Percentiles rank a stretch among this genome's conserved stretches.
Evolutionary conservation across 2,888 invertebrate genomes (phyloP).

Genomic region (Rhingia campestris): DNA sequence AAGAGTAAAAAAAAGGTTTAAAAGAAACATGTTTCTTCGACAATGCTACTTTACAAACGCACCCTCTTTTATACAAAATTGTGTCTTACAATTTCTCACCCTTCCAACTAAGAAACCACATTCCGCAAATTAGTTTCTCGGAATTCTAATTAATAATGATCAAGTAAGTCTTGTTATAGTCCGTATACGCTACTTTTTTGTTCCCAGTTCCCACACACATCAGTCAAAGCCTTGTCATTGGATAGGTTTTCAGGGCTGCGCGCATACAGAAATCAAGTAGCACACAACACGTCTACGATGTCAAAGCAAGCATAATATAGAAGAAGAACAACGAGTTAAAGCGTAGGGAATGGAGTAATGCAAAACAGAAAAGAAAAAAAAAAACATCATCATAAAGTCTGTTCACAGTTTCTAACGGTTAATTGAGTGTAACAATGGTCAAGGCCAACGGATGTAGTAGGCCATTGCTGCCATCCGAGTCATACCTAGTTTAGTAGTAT

Average conservation of each 20-base stretch:
- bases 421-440: constrained; percentile 68
- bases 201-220: constrained; percentile 36
- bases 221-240: constrained; percentile 12
- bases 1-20: too few relatives aligned
- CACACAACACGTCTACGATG: constrained; percentile 12
- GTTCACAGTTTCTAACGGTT: constrained; percentile 64
- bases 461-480: constrained; percentile 41
- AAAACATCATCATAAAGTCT: constrained; percentile 19
- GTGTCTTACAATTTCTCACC: constrained; percentile 35
- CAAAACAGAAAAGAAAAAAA: not conserved
- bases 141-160: constrained; percentile 68
- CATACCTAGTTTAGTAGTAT: constrained; percentile 29
- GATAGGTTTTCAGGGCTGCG: constrained; percentile 34
- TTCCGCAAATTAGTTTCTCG: constrained; percentile 52
- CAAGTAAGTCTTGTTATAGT: constrained; percentile 41
- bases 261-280: constrained; percentile 10
- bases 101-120: constrained; percentile 17
- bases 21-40: constrained; percentile 26
- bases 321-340: constrained; percentile 3
- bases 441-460: constrained; percentile 68
- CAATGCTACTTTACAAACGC: not conserved
- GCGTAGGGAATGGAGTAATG: not conserved
- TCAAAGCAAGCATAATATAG: not conserved
- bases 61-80: constrained; percentile 18
- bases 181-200: not conserved